Base-by-base conservation (phyloP, 2,888 invertebrate genomes). In the Caenorhabditis macrosperma region DNA sequence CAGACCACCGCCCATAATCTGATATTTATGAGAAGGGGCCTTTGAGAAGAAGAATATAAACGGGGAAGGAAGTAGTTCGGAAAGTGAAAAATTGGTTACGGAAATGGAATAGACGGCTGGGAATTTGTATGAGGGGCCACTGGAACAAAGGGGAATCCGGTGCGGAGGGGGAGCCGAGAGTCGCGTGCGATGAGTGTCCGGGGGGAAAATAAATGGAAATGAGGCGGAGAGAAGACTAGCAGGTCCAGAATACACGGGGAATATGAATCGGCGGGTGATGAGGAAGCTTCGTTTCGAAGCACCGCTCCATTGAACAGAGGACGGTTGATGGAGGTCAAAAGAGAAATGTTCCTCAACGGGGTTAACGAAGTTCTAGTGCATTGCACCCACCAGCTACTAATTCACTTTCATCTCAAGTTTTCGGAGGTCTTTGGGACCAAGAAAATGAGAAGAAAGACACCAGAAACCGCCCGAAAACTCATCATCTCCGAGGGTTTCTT, bases 21-120 rank as follows among this genome's bases (percentile, higher is more conserved):
- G 71, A 72, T 72, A 72, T 63, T 61, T 63, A 72, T 61, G 48
- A 46, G 71, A 46, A 24, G 50, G 57, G 50, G 24, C 67, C 48
- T 55, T n/a, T 15, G 38, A 28, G 10, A 59, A 48, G 54, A 59
- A 59, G 61, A 54, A 41, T n/a, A n/a, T n/a, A 17, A 67, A 24
- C 4, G 50, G 20, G 22, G 30, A 54, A 54, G 52, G 52, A 54
- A 54, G 52, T 54, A 54, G 52, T 54, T 54, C 52, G 28, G 28
- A 30, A 54, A 54, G 52, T 28, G 52, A 52, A 64, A 54, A 64
- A 61, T 41, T 48, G 24, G 59, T 15, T 20, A 54, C 54, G 57
- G 52, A 30, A 17, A 28, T 54, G 52, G 30, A 30, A 30, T n/a
- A 30, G 30, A 28, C 24, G 50, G 26, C 5, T 33, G 33, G 33